Conservation (phyloP, 2,888 invertebrate species). For the Cheilosia soror region DNA sequence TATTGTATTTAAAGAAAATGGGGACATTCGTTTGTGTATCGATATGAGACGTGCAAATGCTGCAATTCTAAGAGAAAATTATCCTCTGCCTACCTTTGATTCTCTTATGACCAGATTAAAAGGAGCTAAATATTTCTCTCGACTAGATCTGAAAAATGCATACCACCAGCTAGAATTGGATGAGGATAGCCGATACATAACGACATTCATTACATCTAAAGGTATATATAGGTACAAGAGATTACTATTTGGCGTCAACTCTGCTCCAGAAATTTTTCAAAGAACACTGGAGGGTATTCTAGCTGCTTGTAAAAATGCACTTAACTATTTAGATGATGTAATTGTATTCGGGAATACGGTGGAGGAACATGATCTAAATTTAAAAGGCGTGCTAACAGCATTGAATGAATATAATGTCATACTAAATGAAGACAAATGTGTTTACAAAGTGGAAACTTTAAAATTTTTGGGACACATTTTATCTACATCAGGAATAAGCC, state of each 20-base stretch:
- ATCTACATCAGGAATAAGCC: slow-evolving; percentile 10
- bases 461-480: slow-evolving; percentile 66
- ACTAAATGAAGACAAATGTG: slow-evolving; percentile 73
- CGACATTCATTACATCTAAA: slow-evolving; percentile 49
- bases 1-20: slow-evolving; percentile 76
- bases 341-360: slow-evolving; percentile 76
- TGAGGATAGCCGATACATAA: slow-evolving; percentile 38
- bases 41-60: slow-evolving; percentile 68
- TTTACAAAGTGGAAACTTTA: slow-evolving; percentile 33
- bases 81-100: slow-evolving; percentile 77
- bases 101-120: slow-evolving; percentile 75
- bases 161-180: slow-evolving; percentile 76
- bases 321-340: slow-evolving; percentile 75
- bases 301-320: slow-evolving; percentile 75
- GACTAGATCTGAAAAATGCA: slow-evolving; percentile 68
- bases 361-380: slow-evolving; percentile 76
- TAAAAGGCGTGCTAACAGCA: slow-evolving; percentile 35
- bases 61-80: neutral
- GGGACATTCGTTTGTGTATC: slow-evolving; percentile 73
- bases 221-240: slow-evolving; percentile 78
- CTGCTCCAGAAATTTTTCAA: slow-evolving; percentile 66
- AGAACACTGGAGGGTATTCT: slow-evolving; percentile 77
- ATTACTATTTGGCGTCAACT: slow-evolving; percentile 79
- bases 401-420: too few species aligned
- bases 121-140: slow-evolving; percentile 72